Percentiles rank a stretch among this genome's conserved stretches.
Evolutionary conservation across 2,888 invertebrate genomes (phyloP).

Genomic region (Cerastis rubricosa): DNA sequence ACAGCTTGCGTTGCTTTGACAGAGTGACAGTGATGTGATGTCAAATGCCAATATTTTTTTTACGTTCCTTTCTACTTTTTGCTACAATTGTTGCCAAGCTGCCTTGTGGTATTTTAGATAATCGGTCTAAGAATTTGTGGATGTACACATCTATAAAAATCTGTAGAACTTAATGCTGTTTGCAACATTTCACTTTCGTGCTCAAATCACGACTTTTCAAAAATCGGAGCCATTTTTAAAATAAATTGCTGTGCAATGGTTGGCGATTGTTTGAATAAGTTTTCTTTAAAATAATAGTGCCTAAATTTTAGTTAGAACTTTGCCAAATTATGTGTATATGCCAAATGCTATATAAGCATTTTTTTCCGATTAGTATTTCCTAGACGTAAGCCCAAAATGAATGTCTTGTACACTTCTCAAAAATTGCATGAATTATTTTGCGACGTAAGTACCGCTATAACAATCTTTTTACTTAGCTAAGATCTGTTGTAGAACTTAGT

Average conservation of each 20-base stretch:
- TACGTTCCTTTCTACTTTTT: neutral
- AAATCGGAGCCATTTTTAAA: constrained; percentile 53
- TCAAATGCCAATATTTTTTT: neutral
- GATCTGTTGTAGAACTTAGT: neutral
- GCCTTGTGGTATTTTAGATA: neutral
- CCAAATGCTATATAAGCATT: constrained; percentile 23
- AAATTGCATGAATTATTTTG: constrained; percentile 62
- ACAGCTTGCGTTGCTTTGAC: constrained; percentile 17
- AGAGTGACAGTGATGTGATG: neutral
- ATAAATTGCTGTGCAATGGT: constrained; percentile 28
- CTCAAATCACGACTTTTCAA: constrained; percentile 13
- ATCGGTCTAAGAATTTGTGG: neutral
- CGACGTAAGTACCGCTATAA: constrained; percentile 45
- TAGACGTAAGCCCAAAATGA: constrained; percentile 65
- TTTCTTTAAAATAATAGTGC: neutral
- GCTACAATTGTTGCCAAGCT: neutral
- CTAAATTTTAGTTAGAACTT: constrained; percentile 19
- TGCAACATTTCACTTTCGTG: neutral
- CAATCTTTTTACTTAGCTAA: neutral
- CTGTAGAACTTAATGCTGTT: neutral
- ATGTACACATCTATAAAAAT: neutral
- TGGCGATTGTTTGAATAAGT: constrained; percentile 16
- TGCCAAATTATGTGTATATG: constrained; percentile 56
- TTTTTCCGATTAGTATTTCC: constrained; percentile 22
- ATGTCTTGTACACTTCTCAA: constrained; percentile 73